Evolutionary conservation across 2,113 vertebrate species (phyloP).

Genomic region (Megaptera novaeangliae): DNA sequence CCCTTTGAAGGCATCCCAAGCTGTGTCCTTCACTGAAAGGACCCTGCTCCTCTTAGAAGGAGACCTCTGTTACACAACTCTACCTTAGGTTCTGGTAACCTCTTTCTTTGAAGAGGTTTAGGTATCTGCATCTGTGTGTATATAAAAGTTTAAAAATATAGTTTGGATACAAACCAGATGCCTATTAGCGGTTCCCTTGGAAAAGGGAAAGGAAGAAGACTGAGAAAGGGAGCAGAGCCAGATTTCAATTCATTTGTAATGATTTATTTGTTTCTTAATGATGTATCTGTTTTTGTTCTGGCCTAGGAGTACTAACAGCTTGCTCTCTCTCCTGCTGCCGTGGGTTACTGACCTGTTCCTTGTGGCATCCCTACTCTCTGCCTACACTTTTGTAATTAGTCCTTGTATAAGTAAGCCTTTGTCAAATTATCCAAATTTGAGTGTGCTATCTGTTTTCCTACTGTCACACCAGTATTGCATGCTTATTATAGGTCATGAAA

Average conservation of each 20-base stretch:
- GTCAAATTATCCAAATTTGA: not conserved
- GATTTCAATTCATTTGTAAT: not conserved
- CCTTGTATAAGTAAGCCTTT: not conserved
- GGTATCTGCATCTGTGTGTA: not conserved
- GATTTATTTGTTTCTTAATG: not conserved
- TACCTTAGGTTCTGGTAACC: not conserved
- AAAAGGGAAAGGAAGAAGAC: not conserved
- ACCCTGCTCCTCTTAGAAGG: not conserved
- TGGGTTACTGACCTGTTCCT: not conserved
- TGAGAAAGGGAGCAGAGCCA: not conserved
- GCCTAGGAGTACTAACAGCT: not conserved
- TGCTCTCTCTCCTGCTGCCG: not conserved
- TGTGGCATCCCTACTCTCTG: not conserved
- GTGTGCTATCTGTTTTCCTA: not conserved
- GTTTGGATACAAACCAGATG: not conserved
- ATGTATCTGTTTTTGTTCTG: not conserved
- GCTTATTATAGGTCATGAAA: not conserved
- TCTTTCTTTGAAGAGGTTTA: not conserved
- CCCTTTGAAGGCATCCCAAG: not conserved
- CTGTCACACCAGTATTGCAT: accelerated
- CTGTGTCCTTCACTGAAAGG: not conserved
- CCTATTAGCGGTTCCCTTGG: not conserved
- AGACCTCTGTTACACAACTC: not conserved
- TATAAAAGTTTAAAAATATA: not conserved
- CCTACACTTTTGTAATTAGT: not conserved